Conservation (phyloP, 2,797 vertebrate genomes). For the Cynopterus sphinx region DNA sequence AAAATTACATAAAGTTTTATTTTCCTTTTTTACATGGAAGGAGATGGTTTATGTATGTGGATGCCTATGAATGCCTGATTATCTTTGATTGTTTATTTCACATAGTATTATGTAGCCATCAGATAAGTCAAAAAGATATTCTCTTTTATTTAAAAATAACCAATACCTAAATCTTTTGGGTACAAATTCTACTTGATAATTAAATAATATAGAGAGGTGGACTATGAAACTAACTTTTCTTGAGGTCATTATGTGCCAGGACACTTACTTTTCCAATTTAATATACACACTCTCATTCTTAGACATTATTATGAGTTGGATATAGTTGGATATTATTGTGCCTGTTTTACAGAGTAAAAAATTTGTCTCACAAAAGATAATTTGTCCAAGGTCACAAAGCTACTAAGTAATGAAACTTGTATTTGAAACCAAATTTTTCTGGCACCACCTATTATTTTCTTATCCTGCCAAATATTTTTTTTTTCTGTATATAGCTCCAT, state of each 20-base stretch:
- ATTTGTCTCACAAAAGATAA: not conserved
- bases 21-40: not conserved
- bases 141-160: not conserved
- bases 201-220: not conserved
- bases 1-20: not conserved
- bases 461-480: not conserved
- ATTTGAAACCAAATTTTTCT: constrained; percentile 20
- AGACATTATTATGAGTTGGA: not conserved
- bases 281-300: not conserved
- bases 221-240: not conserved
- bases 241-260: not conserved
- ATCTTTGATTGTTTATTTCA: not conserved
- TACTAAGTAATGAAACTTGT: not conserved
- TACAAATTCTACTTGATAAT: not conserved
- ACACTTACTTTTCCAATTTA: not conserved
- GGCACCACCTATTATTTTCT: not conserved
- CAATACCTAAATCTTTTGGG: not conserved
- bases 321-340: not conserved
- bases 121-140: not conserved
- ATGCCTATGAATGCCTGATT: not conserved
- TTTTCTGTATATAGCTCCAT: not conserved
- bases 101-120: not conserved
- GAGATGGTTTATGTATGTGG: accelerated
- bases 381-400: not conserved
- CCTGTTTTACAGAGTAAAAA: not conserved